Conservation (phyloP, 2,888 invertebrate genomes). For the Geophilus truncorum region DNA sequence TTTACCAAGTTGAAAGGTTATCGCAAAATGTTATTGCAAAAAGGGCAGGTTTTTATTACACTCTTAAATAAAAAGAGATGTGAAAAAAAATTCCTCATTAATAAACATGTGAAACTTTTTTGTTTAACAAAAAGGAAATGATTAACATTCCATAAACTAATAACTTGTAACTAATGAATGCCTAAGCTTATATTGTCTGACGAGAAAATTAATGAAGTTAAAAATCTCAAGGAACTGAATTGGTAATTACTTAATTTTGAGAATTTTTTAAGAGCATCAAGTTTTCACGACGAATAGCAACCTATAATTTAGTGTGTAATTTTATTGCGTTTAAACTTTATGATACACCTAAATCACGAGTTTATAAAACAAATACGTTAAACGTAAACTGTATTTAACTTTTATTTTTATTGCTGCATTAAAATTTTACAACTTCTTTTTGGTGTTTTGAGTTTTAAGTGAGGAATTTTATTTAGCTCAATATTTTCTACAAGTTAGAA, state of each 20-base stretch:
- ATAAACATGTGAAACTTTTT: background rate
- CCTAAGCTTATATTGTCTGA: background rate
- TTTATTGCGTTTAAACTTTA: background rate
- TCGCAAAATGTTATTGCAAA: background rate
- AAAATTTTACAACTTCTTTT: background rate
- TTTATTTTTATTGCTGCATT: background rate
- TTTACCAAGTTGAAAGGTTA: slow-evolving; percentile 13
- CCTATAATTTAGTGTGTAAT: background rate
- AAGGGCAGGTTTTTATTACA: background rate
- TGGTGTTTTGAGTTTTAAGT: no score
- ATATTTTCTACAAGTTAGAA: background rate
- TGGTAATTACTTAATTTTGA: background rate
- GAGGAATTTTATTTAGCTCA: background rate
- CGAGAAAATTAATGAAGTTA: background rate
- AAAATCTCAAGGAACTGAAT: background rate
- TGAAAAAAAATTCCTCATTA: background rate
- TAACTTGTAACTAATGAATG: background rate
- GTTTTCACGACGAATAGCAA: background rate
- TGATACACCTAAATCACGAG: background rate
- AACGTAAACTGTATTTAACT: background rate
- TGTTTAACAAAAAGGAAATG: background rate
- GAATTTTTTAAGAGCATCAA: background rate
- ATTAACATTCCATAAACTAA: background rate
- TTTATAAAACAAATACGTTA: background rate
- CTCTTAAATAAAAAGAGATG: background rate